Base-by-base conservation (phyloP, 2,888 invertebrate species). In the Conus canariensis region DNA sequence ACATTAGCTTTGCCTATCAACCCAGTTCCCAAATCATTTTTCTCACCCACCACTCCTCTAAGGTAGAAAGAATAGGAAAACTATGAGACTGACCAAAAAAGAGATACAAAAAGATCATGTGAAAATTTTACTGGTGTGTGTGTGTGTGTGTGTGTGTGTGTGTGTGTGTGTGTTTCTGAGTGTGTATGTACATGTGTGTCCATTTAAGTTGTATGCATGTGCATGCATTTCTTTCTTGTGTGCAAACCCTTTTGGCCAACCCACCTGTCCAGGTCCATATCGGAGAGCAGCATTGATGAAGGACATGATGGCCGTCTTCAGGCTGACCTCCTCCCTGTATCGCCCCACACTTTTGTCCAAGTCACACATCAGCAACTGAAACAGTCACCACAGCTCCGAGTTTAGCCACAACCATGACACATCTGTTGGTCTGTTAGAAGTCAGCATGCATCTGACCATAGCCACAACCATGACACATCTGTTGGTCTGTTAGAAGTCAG, bases 291-390 rank as follows among this genome's bases (percentile, higher is more conserved):
- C 99, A 95, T 99, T 99, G 89, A 99, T 98, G 95, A 99, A 99
- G 6, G 99, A 99, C 99, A 99, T 99, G 92, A 99, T 98, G 60
- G 99, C 99, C 0, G 99, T 99, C 97, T 99, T 99, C 0, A 99
- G 97, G 85, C 98, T 98, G 7, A 99, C 97, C 96, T 99, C 99
- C 94, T 99, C 99, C 59, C 98, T 97, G 96, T 99, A 99, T 25
- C 98, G 97, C 19, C 98, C 98, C 0, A 98, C 98, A 90, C 98
- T 98, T 89, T 98, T 97, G 95, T 99, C 99, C 94, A 99, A 96
- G 95, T 99, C 99, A 95, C 98, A 99, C 90, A 99, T 97, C 91
- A 99, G 98, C 91, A 98, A 98, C 97, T 98, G 97, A n/a, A 94
- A 93, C 80, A 90, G 88, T 88, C 86, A 67, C 59, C 59, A 88